Percentiles rank a stretch among this genome's conserved stretches.
phyloP scores from a whole-genome alignment of 2,797 vertebrate species.

The Spizella passerina region DNA sequence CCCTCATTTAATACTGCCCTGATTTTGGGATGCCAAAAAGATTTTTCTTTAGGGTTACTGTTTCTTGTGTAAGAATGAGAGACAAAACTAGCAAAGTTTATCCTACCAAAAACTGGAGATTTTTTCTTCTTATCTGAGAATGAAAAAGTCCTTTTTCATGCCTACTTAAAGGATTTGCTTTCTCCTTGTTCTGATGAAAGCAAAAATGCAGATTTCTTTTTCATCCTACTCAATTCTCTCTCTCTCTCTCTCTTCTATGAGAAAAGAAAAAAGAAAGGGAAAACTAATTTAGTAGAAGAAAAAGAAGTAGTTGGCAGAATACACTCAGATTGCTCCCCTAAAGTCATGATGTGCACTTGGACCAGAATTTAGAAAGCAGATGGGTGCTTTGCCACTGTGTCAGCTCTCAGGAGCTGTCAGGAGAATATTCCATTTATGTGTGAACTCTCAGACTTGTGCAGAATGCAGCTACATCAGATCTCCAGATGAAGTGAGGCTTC shows the following conservation, averaged over 20 bases:
- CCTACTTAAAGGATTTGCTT: neutral
- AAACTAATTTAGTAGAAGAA: neutral
- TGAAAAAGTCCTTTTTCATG: neutral
- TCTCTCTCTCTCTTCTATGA: neutral
- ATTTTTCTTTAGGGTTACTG: neutral
- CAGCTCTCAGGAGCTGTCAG: neutral
- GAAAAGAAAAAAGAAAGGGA: neutral
- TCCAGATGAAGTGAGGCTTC: neutral
- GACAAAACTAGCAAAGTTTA: neutral
- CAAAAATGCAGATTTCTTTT: neutral
- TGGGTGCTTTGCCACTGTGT: neutral
- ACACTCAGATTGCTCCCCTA: neutral
- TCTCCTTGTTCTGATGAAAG: neutral
- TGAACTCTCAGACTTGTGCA: neutral
- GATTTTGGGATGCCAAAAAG: neutral
- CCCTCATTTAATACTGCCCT: neutral
- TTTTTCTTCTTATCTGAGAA: neutral
- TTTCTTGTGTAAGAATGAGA: neutral
- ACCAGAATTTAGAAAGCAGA: neutral
- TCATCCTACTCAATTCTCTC: neutral
- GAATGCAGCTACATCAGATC: neutral
- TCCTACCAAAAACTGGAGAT: neutral
- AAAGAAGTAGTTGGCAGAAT: neutral
- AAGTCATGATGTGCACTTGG: neutral
- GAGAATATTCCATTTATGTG: neutral